These are phyloP conservation scores for Hoplostethus atlanticus DNA, from an alignment of 2,797 vertebrate genomes.

Conservation along the genomic window DNA sequence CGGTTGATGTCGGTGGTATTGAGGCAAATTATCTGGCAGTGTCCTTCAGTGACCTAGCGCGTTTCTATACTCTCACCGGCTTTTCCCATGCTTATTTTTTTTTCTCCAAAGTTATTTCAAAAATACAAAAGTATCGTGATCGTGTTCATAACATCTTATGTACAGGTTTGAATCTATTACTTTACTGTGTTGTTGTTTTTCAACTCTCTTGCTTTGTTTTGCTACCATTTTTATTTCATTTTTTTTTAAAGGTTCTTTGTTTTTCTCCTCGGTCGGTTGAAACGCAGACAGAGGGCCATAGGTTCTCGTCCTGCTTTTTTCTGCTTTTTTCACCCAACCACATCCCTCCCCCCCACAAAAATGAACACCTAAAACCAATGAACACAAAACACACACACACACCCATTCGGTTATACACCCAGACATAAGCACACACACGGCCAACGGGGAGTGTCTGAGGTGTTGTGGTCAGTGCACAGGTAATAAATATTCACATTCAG, in stretches of 20 bases:
- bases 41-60: slow-evolving; percentile 52
- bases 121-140: slow-evolving; percentile 81
- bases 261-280: slow-evolving; percentile 57
- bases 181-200: slow-evolving; percentile 60
- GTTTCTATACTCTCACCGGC: slow-evolving; percentile 49
- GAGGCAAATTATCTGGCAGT: slow-evolving; percentile 72
- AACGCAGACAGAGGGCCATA: slow-evolving; percentile 71
- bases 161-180: slow-evolving; percentile 78
- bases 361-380: slow-evolving; percentile 76
- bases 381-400: slow-evolving; percentile 46
- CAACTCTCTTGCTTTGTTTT: slow-evolving; percentile 63
- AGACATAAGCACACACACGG: slow-evolving; percentile 27
- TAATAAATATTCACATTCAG: slow-evolving; percentile 87
- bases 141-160: slow-evolving; percentile 68
- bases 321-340: slow-evolving; percentile 81
- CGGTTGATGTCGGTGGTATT: background rate
- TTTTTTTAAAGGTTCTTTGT: slow-evolving; percentile 60
- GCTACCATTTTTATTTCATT: slow-evolving; percentile 67
- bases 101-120: slow-evolving; percentile 68
- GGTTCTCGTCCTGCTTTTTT: slow-evolving; percentile 79
- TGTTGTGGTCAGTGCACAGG: slow-evolving; percentile 78
- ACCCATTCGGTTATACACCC: background rate
- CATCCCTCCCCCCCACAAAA: slow-evolving; percentile 63
- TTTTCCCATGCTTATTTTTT: slow-evolving; percentile 69
- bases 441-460: slow-evolving; percentile 81